phyloP scores from a whole-genome alignment of 2,113 vertebrate genomes.

The Canis aureus region DNA sequence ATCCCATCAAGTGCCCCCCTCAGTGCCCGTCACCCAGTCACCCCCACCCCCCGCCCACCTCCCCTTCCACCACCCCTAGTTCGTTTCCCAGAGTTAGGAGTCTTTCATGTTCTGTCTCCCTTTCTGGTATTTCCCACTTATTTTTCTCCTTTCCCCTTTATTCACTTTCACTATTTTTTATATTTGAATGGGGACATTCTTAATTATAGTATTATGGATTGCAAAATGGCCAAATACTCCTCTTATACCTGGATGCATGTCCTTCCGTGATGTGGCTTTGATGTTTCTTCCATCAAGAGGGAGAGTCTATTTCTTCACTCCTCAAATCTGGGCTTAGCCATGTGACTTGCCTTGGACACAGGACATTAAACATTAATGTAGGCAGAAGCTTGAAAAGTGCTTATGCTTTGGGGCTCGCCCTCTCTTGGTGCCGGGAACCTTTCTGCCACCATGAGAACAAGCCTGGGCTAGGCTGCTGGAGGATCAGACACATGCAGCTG shows the following conservation, averaged over 20 bases:
- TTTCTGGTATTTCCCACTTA: no score
- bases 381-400: neutral
- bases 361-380: neutral
- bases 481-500: neutral
- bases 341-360: neutral
- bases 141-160: no score
- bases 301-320: neutral
- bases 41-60: no score
- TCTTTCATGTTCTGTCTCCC: no score
- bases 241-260: neutral
- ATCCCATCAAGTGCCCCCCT: no score
- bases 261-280: neutral
- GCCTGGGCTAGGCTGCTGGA: neutral
- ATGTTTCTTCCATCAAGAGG: neutral
- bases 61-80: no score
- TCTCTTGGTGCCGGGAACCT: neutral
- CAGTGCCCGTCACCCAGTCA: no score
- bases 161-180: no score
- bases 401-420: neutral
- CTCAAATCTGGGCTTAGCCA: neutral
- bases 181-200: neutral
- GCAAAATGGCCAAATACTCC: neutral
- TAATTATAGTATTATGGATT: neutral
- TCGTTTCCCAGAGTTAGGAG: no score
- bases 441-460: neutral